Percentiles rank a stretch among this genome's conserved stretches.
phyloP scores from a whole-genome alignment of 1,140 invertebrate species.

The Aphis craccivora region DNA sequence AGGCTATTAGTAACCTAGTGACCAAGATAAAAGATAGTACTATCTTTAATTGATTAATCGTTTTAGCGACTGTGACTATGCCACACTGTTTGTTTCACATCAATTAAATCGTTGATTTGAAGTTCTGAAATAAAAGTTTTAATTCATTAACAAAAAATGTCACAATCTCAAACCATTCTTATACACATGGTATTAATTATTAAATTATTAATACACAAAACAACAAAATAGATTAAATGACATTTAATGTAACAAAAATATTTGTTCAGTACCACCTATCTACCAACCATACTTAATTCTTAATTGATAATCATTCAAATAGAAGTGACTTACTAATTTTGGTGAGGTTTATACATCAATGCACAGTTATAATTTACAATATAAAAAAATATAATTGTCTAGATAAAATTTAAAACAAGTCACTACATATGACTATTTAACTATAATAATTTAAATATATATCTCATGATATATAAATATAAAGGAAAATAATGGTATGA shows the following conservation, averaged over 20 bases:
- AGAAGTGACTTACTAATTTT: background rate
- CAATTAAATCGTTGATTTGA: no score
- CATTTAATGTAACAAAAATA: background rate
- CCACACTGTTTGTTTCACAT: no score
- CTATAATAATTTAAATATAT: background rate
- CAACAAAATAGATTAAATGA: background rate
- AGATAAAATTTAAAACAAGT: background rate
- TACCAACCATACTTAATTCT: background rate
- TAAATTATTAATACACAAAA: background rate
- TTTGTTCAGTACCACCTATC: background rate
- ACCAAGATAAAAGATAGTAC: no score
- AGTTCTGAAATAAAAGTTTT: no score
- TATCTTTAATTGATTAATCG: no score
- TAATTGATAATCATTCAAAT: background rate
- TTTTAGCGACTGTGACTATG: no score
- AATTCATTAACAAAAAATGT: no score
- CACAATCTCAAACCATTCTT: no score
- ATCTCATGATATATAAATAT: background rate
- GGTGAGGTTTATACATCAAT: background rate
- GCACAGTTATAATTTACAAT: background rate
- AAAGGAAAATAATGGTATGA: background rate
- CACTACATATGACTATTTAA: background rate
- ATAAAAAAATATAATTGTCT: background rate
- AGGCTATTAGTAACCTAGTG: no score
- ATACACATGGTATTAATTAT: no score